Percentiles rank a stretch among this genome's conserved stretches.
Conservation (phyloP, 1,140 invertebrate genomes). For the Centruroides sculpturatus region DNA sequence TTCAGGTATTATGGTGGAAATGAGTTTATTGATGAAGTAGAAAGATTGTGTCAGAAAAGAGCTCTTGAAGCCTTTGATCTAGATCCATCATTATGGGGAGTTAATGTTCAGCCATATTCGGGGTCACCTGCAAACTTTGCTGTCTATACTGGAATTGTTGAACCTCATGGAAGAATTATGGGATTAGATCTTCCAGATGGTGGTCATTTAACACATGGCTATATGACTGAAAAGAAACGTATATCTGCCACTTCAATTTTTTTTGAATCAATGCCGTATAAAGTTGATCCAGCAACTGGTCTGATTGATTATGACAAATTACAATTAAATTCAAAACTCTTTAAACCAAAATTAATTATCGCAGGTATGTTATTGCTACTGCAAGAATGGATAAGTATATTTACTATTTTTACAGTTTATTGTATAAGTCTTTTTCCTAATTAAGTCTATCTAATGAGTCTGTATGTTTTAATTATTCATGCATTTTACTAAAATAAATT, state of each 20-base stretch:
- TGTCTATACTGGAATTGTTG: slow-evolving; percentile 70
- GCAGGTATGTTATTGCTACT: slow-evolving; percentile 40
- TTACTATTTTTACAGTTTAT: too few species aligned
- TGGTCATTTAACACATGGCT: slow-evolving; percentile 90
- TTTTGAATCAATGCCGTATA: slow-evolving; percentile 98
- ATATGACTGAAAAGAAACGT: slow-evolving; percentile 77
- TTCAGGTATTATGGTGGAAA: slow-evolving; percentile 89
- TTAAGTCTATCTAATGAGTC: too few species aligned
- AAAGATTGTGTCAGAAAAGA: slow-evolving; percentile 72
- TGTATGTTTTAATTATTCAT: too few species aligned
- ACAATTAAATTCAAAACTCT: slow-evolving; percentile 62
- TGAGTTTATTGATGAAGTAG: slow-evolving; percentile 89
- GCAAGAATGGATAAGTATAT: too few species aligned
- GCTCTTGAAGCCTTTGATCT: slow-evolving; percentile 70
- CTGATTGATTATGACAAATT: slow-evolving; percentile 88
- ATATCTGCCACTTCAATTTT: slow-evolving; percentile 95
- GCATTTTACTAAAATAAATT: too few species aligned
- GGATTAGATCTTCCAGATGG: slow-evolving; percentile 90
- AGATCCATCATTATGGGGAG: slow-evolving; percentile 80
- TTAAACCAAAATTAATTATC: slow-evolving; percentile 85
- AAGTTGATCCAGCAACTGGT: slow-evolving; percentile 68
- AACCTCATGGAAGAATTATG: slow-evolving; percentile 94
- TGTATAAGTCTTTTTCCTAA: too few species aligned
- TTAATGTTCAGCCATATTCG: slow-evolving; percentile 95
- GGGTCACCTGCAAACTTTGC: slow-evolving; percentile 96